A percentile compares a stretch with the other conserved stretches of the same genome.
Evolutionary conservation across 2,797 vertebrate genomes (phyloP).

Genomic region (Tenualosa ilisha): DNA sequence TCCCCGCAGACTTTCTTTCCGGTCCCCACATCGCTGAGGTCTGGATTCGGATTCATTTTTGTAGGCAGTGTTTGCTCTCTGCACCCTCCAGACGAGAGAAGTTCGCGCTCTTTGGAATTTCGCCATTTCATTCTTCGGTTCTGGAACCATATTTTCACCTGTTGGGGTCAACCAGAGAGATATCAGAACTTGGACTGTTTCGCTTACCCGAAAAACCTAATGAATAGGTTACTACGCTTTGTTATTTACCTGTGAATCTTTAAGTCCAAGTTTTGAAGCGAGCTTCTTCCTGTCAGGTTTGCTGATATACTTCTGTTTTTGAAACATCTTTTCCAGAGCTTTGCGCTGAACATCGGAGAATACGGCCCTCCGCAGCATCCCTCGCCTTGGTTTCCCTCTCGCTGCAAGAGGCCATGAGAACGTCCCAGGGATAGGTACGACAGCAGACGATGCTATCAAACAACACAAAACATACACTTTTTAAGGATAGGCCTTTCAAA

Average conservation of each 20-base stretch:
- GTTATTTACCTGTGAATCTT: constrained; percentile 91
- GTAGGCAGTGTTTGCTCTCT: constrained; percentile 96
- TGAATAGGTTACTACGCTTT: not conserved
- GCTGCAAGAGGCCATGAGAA: constrained; percentile 93
- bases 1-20: constrained; percentile 76
- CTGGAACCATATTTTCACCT: constrained; percentile 99
- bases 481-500: not conserved
- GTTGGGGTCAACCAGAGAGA: not conserved
- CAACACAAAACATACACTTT: not conserved
- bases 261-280: constrained; percentile 89
- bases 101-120: constrained; percentile 96
- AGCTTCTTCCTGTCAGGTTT: constrained; percentile 96
- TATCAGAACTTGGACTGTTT: not conserved
- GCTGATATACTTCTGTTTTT: constrained; percentile 99
- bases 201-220: not conserved
- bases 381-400: constrained; percentile 89
- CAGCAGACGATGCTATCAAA: constrained; percentile 74
- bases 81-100: constrained; percentile 92
- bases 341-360: constrained; percentile 98
- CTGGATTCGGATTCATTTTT: constrained; percentile 94
- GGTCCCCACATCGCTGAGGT: constrained; percentile 92
- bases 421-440: constrained; percentile 92
- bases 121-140: constrained; percentile 99
- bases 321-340: constrained; percentile 95
- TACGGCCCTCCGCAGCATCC: constrained; percentile 94